Evolutionary conservation across 2,888 invertebrate species (phyloP).

Genomic region (Hypomecis punctinalis): DNA sequence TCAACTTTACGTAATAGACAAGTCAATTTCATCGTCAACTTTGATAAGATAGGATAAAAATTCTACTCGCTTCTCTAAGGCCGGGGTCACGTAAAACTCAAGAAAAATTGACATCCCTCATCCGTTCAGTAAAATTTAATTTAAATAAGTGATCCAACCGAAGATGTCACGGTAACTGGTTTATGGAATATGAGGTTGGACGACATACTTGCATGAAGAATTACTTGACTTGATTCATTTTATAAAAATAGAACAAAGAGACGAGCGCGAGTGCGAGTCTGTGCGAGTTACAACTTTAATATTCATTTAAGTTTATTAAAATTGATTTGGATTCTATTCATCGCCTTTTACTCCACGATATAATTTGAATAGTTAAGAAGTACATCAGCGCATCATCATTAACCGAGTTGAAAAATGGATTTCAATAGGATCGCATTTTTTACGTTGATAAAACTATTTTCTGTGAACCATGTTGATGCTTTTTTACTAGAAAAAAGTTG

Average conservation of each 20-base stretch:
- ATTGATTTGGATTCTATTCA: no score
- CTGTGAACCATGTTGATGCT: no score
- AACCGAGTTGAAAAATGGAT: no score
- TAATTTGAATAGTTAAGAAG: no score
- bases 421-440: no score
- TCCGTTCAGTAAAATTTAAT: slow-evolving; percentile 75
- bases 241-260: not conserved
- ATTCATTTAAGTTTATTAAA: no score
- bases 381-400: no score
- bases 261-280: no score
- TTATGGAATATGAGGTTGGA: slow-evolving; percentile 57
- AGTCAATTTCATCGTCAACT: slow-evolving; percentile 39
- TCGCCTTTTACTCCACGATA: no score
- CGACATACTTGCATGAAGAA: not conserved
- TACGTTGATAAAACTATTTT: no score
- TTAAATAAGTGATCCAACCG: slow-evolving; percentile 77
- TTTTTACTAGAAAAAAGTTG: no score
- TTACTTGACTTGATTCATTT: not conserved
- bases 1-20: slow-evolving; percentile 30
- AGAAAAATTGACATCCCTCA: slow-evolving; percentile 72
- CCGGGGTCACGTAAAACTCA: slow-evolving; percentile 62
- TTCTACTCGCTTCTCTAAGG: slow-evolving; percentile 40
- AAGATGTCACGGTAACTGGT: slow-evolving; percentile 70
- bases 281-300: no score
- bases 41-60: slow-evolving; percentile 57